phyloP scores from a whole-genome alignment of 1,140 invertebrate species.

The Homarus americanus region DNA sequence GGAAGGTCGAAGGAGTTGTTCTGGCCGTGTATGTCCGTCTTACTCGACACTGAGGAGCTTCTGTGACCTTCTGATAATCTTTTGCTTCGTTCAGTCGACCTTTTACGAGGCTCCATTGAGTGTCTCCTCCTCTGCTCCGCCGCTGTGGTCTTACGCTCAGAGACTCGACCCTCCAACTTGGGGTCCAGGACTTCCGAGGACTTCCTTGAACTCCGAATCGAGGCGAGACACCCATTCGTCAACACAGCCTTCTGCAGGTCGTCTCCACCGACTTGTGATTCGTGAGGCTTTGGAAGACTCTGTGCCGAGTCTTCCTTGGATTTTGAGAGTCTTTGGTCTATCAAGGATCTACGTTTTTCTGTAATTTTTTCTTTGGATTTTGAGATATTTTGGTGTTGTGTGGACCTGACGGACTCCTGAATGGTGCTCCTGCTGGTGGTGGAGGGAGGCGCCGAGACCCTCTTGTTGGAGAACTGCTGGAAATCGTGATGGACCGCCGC shows the following conservation, averaged over 20 bases:
- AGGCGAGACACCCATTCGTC: neutral
- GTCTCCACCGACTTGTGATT: neutral
- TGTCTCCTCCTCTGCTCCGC: conserved; percentile 18
- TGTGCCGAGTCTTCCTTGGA: neutral
- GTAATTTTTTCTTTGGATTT: too few relatives aligned
- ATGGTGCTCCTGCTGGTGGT: neutral
- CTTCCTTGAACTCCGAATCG: neutral
- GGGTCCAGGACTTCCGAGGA: neutral
- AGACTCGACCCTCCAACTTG: neutral
- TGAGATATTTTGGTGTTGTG: too few relatives aligned
- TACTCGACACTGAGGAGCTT: neutral
- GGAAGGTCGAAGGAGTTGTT: neutral
- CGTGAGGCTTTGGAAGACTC: neutral
- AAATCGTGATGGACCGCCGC: neutral
- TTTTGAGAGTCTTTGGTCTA: neutral
- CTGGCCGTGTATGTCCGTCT: neutral
- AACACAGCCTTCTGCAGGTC: neutral
- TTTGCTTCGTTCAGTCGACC: neutral
- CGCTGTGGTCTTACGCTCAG: neutral
- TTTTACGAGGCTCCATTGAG: conserved; percentile 39
- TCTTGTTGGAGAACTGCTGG: neutral
- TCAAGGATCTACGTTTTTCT: neutral
- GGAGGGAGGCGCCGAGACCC: neutral
- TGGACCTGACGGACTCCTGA: neutral
- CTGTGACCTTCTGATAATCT: neutral